Conservation (phyloP, 2,113 vertebrate species). For the Scomber scombrus region DNA sequence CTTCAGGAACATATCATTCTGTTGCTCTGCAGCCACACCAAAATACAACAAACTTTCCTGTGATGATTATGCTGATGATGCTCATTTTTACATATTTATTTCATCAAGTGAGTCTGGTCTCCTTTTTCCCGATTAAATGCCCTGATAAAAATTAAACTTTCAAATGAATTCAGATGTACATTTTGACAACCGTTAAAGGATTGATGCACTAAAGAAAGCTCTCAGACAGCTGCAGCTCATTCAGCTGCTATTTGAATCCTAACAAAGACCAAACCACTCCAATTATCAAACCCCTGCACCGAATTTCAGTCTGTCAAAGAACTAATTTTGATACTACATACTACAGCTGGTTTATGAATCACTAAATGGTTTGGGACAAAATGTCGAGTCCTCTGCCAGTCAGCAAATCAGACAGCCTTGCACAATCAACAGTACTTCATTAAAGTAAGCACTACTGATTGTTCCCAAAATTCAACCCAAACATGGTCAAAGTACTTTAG, state of each 20-base stretch:
- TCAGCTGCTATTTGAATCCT: not conserved
- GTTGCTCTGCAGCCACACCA: not conserved
- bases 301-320: slow-evolving; percentile 9
- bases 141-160: not conserved
- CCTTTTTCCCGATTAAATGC: not conserved
- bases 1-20: not conserved
- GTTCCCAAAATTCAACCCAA: slow-evolving; percentile 27
- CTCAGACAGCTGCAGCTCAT: slow-evolving; percentile 6
- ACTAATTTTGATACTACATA: not conserved
- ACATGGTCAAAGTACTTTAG: slow-evolving; percentile 21
- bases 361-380: not conserved
- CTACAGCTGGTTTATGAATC: slow-evolving; percentile 17
- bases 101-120: not conserved
- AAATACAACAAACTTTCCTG: not conserved
- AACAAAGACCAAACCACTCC: not conserved
- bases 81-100: not conserved
- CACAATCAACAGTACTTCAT: too few relatives aligned
- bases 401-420: too few relatives aligned
- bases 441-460: not conserved
- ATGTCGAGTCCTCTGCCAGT: slow-evolving; percentile 1
- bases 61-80: slow-evolving; percentile 11
- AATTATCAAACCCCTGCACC: not conserved
- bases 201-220: not conserved
- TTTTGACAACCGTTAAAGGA: not conserved
- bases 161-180: not conserved